A percentile compares a stretch with the other conserved stretches of the same genome.
Evolutionary conservation across 2,797 vertebrate genomes (phyloP).

Genomic region (Sciaenops ocellatus): DNA sequence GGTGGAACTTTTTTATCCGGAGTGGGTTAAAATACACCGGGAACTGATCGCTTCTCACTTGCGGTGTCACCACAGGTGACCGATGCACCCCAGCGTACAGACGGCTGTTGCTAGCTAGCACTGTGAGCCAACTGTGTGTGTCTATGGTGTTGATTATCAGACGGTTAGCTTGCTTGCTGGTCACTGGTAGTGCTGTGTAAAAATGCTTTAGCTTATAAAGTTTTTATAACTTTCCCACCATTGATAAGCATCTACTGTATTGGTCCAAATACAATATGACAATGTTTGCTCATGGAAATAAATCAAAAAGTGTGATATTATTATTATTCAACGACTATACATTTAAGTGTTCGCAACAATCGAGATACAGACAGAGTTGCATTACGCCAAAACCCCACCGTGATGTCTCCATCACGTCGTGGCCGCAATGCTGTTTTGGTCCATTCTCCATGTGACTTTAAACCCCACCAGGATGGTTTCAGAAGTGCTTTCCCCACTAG

Average conservation of each 20-base stretch:
- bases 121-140: neutral
- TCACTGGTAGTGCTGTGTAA: neutral
- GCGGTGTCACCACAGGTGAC: neutral
- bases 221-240: too few species aligned
- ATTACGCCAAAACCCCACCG: neutral
- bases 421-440: too few species aligned
- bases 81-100: neutral
- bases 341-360: neutral
- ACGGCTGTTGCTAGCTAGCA: too few species aligned
- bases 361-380: neutral
- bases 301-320: neutral
- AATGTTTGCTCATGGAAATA: neutral
- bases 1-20: conserved; percentile 8
- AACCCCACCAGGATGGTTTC: too few species aligned
- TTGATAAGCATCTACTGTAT: neutral
- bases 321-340: neutral
- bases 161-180: neutral
- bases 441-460: too few species aligned
- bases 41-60: neutral
- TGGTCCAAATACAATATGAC: neutral
- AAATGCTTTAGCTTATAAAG: neutral
- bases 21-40: neutral
- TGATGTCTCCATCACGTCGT: too few species aligned
- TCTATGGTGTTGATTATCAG: neutral
- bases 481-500: too few species aligned